Conservation (phyloP, 2,888 invertebrate genomes). For the Scaptomyza caliginosa region DNA sequence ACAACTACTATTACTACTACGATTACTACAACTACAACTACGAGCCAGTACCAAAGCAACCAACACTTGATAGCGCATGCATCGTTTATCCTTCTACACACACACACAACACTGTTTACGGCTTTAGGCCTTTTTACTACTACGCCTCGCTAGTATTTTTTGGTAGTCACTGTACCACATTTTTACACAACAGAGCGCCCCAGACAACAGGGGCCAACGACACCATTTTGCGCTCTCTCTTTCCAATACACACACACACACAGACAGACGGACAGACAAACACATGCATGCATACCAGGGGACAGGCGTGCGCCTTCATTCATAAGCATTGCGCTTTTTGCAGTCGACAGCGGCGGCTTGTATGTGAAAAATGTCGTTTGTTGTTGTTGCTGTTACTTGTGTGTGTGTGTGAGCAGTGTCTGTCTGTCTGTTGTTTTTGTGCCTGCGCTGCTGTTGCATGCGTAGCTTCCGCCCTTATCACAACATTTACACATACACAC, state of each 20-base stretch:
- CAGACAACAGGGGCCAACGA: slow-evolving; percentile 73
- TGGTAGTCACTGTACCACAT: slow-evolving; percentile 77
- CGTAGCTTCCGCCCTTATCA: slow-evolving; percentile 70
- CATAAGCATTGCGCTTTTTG: slow-evolving; percentile 66
- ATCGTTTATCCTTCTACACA: slow-evolving; percentile 43
- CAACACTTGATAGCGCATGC: slow-evolving; percentile 25
- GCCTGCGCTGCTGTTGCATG: slow-evolving; percentile 46
- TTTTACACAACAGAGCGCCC: slow-evolving; percentile 66
- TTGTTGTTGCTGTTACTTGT: too few relatives aligned
- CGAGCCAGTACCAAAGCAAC: slow-evolving; percentile 3
- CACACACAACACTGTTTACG: slow-evolving; percentile 3
- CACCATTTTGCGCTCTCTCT: slow-evolving; percentile 58
- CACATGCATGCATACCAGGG: slow-evolving; percentile 13
- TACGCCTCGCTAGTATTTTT: slow-evolving; percentile 69
- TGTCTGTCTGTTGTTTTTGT: slow-evolving; percentile 39
- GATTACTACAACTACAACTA: slow-evolving; percentile 3
- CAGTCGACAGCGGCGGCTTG: slow-evolving; percentile 44
- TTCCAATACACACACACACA: slow-evolving; percentile 8
- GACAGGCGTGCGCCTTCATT: slow-evolving; percentile 65
- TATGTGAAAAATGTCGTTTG: slow-evolving; percentile 53
- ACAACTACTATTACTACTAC: neutral
- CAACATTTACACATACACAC: slow-evolving; percentile 34
- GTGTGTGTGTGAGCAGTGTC: slow-evolving; percentile 18
- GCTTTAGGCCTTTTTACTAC: slow-evolving; percentile 63
- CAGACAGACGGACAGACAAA: too few relatives aligned